phyloP scores from a whole-genome alignment of 1,140 invertebrate genomes.

The Saccostrea cuccullata region DNA sequence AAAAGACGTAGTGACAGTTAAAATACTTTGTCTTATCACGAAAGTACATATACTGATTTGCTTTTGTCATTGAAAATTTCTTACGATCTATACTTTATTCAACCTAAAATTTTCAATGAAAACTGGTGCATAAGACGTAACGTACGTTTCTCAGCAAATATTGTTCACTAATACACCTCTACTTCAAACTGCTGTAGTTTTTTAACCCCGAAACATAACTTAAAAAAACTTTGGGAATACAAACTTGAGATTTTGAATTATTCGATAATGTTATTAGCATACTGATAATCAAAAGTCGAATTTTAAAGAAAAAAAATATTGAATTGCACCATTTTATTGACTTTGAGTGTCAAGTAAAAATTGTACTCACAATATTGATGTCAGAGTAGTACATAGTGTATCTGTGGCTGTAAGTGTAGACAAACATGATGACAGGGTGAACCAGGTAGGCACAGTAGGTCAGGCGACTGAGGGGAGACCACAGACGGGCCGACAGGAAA shows the following conservation, averaged over 20 bases:
- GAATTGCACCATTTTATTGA: conserved; percentile 31
- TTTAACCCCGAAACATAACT: conserved; percentile 10
- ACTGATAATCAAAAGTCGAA: neutral
- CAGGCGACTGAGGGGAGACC: conserved; percentile 89
- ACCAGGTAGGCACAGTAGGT: conserved; percentile 94
- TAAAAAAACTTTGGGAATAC: neutral
- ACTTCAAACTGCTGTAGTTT: conserved; percentile 5
- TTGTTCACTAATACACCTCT: conserved; percentile 4
- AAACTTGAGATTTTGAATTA: conserved; percentile 16
- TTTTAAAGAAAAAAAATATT: neutral
- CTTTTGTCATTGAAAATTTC: conserved; percentile 21
- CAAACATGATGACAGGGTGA: conserved; percentile 81
- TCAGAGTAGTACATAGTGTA: neutral
- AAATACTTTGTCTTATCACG: neutral
- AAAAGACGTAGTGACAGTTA: conserved; percentile 17
- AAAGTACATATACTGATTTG: neutral
- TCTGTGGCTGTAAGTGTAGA: neutral
- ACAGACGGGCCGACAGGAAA: conserved; percentile 86
- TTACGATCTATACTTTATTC: neutral
- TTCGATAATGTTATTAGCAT: neutral
- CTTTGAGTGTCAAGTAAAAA: neutral
- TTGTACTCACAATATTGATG: neutral
- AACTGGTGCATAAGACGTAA: neutral
- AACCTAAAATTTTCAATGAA: neutral
- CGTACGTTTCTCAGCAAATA: conserved; percentile 17